Evolutionary conservation across 2,113 vertebrate genomes (phyloP), one percentile per base, ranked within the genome.

Genomic region (Hucho hucho): DNA sequence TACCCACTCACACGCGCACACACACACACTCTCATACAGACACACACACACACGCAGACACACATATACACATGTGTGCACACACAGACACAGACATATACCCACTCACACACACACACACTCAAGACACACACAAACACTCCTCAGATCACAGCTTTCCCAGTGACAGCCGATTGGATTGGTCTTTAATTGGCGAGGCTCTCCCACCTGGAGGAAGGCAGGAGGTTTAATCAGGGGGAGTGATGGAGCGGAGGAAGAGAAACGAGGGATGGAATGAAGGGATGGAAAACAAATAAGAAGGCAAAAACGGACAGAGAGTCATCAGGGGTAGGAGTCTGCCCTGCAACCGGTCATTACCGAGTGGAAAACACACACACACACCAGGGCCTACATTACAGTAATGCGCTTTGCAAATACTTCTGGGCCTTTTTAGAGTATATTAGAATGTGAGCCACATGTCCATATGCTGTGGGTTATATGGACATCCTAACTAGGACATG

Each of bases 131-230:
- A 93, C 92, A 49, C 47, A 53, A 14, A 92, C 93, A 93, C 94
- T 95, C 93, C 92, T 95, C 92, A 90, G 93, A 92, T 92, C 92
- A 95, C 93, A 94, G 92, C 91, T 90, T 92, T 94, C 94, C 94
- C 90, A 92, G 93, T 93, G 90, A 92, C 93, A 94, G 94, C 94
- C 92, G 90, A 96, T 97, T 96, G 96, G 95, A 97, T 96, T 96
- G 97, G 89, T 88, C 89, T 93, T 93, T 93, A 94, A 94, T 93
- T 93, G 92, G 89, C 58, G 73, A 85, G 88, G 86, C 81, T 80
- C 88, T 89, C 83, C 80, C 90, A 92, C 91, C 91, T 93, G 89
- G 89, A 86, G 84, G 83, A 84, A 87, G 87, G 71, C 63, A 37
- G 37, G 53, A 70, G 58, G 68, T 90, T 93, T 89, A 92, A 91